Evolutionary conservation across 2,797 vertebrate genomes (phyloP).

Genomic region (Hydrocynus forskahlii): DNA sequence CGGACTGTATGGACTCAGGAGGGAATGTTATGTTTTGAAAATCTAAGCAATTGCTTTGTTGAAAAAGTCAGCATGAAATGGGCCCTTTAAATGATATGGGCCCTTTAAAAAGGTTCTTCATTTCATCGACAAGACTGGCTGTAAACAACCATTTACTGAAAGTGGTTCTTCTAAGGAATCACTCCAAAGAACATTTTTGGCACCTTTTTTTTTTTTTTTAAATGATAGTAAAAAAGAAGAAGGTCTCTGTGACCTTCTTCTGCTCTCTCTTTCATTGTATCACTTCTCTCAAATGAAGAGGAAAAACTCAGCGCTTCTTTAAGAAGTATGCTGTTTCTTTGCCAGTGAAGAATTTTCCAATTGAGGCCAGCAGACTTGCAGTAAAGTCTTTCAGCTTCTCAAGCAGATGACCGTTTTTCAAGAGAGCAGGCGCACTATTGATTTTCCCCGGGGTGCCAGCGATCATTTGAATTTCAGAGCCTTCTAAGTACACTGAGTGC

Average conservation of each 20-base stretch:
- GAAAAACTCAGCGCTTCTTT: background rate
- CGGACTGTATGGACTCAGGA: too few species aligned
- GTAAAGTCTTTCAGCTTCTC: constrained; percentile 2
- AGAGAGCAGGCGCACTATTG: constrained; percentile 41
- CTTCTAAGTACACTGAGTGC: constrained; percentile 31
- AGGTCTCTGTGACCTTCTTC: background rate
- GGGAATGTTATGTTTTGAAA: too few species aligned
- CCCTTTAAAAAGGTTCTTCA: background rate
- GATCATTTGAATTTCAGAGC: constrained; percentile 47
- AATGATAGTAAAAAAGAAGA: background rate
- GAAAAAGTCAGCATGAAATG: too few species aligned
- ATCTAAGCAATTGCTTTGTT: background rate
- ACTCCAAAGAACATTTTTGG: background rate
- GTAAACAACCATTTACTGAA: background rate
- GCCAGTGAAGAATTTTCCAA: background rate
- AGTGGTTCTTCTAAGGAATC: background rate
- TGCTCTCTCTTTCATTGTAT: background rate
- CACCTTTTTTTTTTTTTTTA: background rate
- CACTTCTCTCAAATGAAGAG: background rate
- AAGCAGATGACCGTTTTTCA: constrained; percentile 27
- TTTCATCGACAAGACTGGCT: background rate
- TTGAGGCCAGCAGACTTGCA: constrained; percentile 13
- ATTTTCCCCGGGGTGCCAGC: constrained; percentile 47
- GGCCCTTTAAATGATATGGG: background rate
- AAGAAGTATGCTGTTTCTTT: background rate